Evolutionary conservation across 2,113 vertebrate genomes (phyloP), one percentile per base, ranked within the genome.

Genomic region (Microtus richardsoni): DNA sequence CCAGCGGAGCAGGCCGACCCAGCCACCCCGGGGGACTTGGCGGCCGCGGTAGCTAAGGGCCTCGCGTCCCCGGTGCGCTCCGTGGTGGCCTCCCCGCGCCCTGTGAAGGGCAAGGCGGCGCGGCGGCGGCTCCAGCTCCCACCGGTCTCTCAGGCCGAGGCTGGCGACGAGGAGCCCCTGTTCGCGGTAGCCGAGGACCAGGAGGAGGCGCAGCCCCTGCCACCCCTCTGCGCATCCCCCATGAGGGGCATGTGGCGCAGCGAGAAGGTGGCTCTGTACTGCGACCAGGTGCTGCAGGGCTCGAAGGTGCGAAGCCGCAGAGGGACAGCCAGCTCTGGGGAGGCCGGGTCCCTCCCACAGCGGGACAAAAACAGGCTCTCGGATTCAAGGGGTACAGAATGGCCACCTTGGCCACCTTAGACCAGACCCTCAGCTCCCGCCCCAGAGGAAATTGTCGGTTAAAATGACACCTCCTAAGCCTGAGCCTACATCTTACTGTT

Each of bases 271-370:
- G 96, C 90, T 47, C 87, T 98, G 36, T 98, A 98, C 54, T 98
- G 98, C 89, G 98, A 98, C 74, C 13, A 89, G n/a, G 97, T 98
- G 88, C 97, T 98, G 54, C 97, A 64, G 77, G 96, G 92, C 52
- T 98, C 97, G 62, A 97, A 98, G 98, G 98, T 98, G 97, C 96
- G 95, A 52, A 5, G 39, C 11, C 6, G 11, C 52, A 21, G n/a
- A 36, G 33, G 36, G 86, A 14, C 13, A n/a, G 49, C 14, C 16
- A 58, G 33, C 39, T 58, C 58, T 58, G 7, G 68, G 54, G 85
- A 49, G 44, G 21, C 7, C 13, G 86, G 33, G n/a, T 9, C 36
- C 54, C 22, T 82, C 21, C 52, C 79, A 60, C 36, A 58, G 71
- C 66, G 4, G 17, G 17, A 36, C 33, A 16, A 13, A 22, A 44